phyloP scores from a whole-genome alignment of 2,888 invertebrate genomes.

The Sinohyriopsis cumingii region DNA sequence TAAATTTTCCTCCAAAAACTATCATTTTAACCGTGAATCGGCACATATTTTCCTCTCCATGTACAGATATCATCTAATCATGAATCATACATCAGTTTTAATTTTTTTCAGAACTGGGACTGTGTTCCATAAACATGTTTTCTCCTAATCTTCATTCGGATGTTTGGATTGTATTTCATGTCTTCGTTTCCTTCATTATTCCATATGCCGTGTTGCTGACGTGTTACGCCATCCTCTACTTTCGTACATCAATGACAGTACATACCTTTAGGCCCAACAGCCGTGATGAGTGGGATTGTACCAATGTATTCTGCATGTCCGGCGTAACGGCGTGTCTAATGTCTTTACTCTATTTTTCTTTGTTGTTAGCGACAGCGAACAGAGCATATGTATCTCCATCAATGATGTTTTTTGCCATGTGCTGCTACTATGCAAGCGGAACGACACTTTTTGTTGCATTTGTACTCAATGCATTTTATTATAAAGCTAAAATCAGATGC shows the following conservation, averaged over 20 bases:
- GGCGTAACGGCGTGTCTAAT: constrained; percentile 12
- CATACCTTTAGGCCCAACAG: constrained; percentile 12
- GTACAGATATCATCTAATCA: too few species aligned
- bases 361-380: constrained; percentile 8
- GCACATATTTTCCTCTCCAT: too few species aligned
- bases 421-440: constrained; percentile 12
- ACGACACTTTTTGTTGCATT: background rate
- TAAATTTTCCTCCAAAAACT: too few species aligned
- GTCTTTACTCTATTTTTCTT: constrained; percentile 11
- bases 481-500: too few species aligned
- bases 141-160: constrained; percentile 35
- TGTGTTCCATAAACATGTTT: constrained; percentile 34
- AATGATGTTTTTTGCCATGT: constrained; percentile 4
- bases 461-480: too few species aligned
- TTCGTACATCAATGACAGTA: constrained; percentile 11
- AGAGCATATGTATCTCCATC: constrained; percentile 12
- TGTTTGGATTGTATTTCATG: constrained; percentile 34
- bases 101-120: constrained; percentile 33
- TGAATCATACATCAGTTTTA: too few species aligned
- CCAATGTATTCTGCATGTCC: constrained; percentile 10
- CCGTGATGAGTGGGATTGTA: constrained; percentile 9
- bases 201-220: constrained; percentile 27
- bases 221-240: constrained; percentile 24
- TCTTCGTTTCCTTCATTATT: constrained; percentile 25
- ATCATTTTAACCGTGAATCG: too few species aligned